A percentile compares a stretch with the other conserved stretches of the same genome.
phyloP scores from a whole-genome alignment of 37 sponge, comb jelly and placozoan species.

The Chondrilla cf. caribensis region DNA sequence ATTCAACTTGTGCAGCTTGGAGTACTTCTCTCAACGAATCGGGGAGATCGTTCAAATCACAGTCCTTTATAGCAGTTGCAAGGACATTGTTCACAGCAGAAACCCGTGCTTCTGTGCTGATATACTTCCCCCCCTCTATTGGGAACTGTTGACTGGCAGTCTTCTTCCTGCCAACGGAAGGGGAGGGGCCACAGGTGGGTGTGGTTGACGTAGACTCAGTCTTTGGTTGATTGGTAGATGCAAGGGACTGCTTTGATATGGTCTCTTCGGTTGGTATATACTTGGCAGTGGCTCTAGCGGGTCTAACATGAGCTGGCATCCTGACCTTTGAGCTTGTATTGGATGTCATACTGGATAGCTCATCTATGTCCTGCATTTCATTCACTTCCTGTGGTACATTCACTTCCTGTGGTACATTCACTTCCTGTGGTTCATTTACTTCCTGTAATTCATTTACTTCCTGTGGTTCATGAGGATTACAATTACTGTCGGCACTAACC shows the following conservation, averaged over 20 bases:
- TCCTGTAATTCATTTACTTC: no score
- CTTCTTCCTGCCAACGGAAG: not conserved
- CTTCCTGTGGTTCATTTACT: no score
- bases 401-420: no score
- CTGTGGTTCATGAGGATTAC: no score
- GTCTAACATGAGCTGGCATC: not conserved
- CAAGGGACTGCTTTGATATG: not conserved
- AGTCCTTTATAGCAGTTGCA: not conserved
- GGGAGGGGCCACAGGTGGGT: not conserved
- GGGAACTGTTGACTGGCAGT: not conserved
- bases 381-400: no score
- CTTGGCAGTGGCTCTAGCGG: not conserved
- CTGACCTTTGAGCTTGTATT: not conserved
- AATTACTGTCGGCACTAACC: no score
- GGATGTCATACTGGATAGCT: no score
- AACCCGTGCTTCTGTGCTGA: slow-evolving; percentile 8
- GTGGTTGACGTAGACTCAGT: not conserved
- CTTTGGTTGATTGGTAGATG: not conserved
- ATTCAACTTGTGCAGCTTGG: slow-evolving; percentile 1
- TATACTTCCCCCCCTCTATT: not conserved
- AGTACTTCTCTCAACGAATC: not conserved
- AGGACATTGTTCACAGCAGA: not conserved
- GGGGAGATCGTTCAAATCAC: not conserved
- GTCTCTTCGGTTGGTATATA: not conserved
- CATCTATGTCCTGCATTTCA: no score